A percentile compares a stretch with the other conserved stretches of the same genome.
phyloP scores from a whole-genome alignment of 2,888 invertebrate species.

The Pseudanteris insignis region DNA sequence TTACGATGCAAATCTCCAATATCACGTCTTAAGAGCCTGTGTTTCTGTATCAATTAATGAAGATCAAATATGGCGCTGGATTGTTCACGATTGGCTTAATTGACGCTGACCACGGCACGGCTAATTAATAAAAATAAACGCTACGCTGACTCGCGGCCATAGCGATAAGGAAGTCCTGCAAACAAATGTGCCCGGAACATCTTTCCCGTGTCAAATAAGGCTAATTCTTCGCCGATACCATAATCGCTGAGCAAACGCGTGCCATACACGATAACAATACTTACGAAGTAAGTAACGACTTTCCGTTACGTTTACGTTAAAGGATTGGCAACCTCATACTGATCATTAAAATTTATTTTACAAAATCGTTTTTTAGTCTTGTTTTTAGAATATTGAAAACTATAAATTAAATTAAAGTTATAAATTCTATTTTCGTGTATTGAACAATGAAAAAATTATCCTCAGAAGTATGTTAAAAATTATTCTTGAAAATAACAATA shows the following conservation, averaged over 20 bases:
- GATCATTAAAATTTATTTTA: too few relatives aligned
- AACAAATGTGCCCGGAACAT: constrained; percentile 11
- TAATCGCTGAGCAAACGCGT: constrained; percentile 5
- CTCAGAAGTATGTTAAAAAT: too few relatives aligned
- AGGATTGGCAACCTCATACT: constrained; percentile 19
- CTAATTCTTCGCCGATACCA: constrained; percentile 24
- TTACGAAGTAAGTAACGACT: constrained; percentile 21
- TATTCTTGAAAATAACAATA: too few relatives aligned
- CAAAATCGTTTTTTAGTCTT: too few relatives aligned
- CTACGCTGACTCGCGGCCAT: constrained; percentile 16
- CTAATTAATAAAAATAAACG: constrained; percentile 5
- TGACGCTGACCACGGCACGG: constrained; percentile 13
- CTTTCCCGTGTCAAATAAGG: constrained; percentile 17
- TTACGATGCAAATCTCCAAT: constrained; percentile 3
- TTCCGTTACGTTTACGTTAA: constrained; percentile 18
- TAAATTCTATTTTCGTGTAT: background rate
- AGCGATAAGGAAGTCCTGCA: constrained; percentile 18
- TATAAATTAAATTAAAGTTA: background rate
- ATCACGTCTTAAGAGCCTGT: too few relatives aligned
- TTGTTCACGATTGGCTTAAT: constrained; percentile 10
- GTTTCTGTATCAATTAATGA: too few relatives aligned
- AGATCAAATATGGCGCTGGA: constrained; percentile 14
- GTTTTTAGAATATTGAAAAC: too few relatives aligned
- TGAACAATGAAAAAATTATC: too few relatives aligned
- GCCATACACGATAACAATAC: constrained; percentile 21